These are phyloP conservation scores for Entomobrya proxima DNA, from an alignment of 2,888 invertebrate genomes.

Conservation along the genomic window DNA sequence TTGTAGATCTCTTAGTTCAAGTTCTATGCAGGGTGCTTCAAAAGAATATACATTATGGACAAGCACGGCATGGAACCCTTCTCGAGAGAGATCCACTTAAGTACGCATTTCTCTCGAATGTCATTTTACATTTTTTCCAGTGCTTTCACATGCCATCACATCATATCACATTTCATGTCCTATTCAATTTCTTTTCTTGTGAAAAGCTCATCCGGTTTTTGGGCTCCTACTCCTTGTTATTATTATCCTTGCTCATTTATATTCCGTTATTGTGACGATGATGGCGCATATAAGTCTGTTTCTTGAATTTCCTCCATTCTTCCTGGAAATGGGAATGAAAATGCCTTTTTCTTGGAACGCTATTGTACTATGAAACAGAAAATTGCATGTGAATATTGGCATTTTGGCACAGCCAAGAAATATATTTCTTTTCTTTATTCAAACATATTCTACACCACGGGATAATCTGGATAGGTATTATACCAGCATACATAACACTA, in stretches of 20 bases:
- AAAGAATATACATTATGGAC: neutral
- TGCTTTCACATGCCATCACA: conserved; percentile 28
- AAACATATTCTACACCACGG: too few species aligned
- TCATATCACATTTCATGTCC: conserved; percentile 39
- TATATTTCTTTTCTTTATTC: too few species aligned
- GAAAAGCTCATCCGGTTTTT: neutral
- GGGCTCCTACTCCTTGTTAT: neutral
- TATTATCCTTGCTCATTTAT: conserved; percentile 30
- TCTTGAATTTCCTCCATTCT: neutral
- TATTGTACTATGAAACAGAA: conserved; percentile 26
- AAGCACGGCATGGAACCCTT: neutral
- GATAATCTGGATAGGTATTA: too few species aligned
- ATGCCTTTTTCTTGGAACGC: neutral
- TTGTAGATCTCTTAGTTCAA: too few species aligned
- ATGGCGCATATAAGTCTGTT: neutral
- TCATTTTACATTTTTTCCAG: conserved; percentile 40
- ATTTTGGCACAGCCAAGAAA: too few species aligned
- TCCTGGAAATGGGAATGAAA: too few species aligned
- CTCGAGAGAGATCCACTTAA: conserved; percentile 27
- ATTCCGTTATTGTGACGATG: conserved; percentile 14
- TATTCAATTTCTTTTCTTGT: conserved; percentile 20
- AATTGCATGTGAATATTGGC: conserved; percentile 24
- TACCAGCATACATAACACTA: neutral
- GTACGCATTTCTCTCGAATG: conserved; percentile 33
- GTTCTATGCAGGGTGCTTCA: too few species aligned